Base-by-base conservation (phyloP, 1,140 invertebrate species). In the Caenorhabditis briggsae region DNA sequence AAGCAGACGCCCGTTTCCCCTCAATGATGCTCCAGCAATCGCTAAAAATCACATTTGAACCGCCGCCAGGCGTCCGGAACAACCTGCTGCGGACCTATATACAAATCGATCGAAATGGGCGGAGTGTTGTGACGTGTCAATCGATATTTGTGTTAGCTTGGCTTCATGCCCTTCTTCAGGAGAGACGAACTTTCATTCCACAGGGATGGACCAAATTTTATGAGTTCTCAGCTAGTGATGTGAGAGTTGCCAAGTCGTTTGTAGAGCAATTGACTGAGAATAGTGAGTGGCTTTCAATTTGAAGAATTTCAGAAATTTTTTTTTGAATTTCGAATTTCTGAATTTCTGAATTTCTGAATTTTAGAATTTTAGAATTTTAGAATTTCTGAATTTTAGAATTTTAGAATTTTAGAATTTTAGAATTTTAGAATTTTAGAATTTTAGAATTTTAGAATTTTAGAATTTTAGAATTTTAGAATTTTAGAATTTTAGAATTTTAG, bases 151-250 rank as follows among this genome's bases (percentile, higher is more conserved):
- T 95, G 5, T 91, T 96, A 12, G 94, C 95, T 11, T 96, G 95
- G 95, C 94, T 96, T 84, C 96, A 97, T 92, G 96, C 96, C 0
- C 94, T 97, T 8, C 92, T 97, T 23, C 96, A 97, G 92, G 96
- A 98, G 93, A 94, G 97, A 78, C 93, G 96, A 87, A 95, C 95
- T 87, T 97, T 95, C 91, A 96, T 97, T 89, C 96, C 95, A 9
- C 95, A 96, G 93, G 96, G 96, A 2, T 96, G 96, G 96, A 95
- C 95, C 0, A 96, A 96, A 92, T 95, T 95, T 91, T 98, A 98
- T 92, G 96, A 97, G 90, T 97, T 97, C 93, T 96, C 95, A 55
- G 95, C 96, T 88, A 94, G 95, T 1, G 97, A 98, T 93, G 93
- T 97, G 0, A 94, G 95, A 84, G 95, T 96, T 6, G 96, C 95